These are phyloP conservation scores for Melinopterus prodromus DNA, from an alignment of 2,888 invertebrate genomes.

Conservation along the genomic window DNA sequence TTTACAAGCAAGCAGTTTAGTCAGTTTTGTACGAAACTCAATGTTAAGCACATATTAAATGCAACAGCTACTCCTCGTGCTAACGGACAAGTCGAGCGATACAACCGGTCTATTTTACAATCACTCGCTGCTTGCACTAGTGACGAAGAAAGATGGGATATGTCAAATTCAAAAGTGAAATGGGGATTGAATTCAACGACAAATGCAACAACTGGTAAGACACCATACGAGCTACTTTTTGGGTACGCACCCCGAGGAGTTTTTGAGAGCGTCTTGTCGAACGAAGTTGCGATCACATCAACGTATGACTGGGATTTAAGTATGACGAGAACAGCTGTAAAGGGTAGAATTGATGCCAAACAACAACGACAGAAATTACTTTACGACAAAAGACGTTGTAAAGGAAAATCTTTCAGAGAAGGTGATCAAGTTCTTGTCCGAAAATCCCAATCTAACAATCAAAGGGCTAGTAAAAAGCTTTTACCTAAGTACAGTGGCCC, in stretches of 20 bases:
- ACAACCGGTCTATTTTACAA: conserved; percentile 28
- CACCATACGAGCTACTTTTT: too few species aligned
- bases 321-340: too few species aligned
- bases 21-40: conserved; percentile 21
- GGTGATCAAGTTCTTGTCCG: too few species aligned
- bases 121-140: conserved; percentile 11
- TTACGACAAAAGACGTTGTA: too few species aligned
- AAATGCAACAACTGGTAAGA: conserved; percentile 24
- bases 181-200: conserved; percentile 30
- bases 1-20: conserved; percentile 41
- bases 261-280: too few species aligned
- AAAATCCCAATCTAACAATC: too few species aligned
- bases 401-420: too few species aligned
- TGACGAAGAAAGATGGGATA: conserved; percentile 25
- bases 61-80: conserved; percentile 21
- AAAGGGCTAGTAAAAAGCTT: not conserved
- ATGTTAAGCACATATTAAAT: conserved; percentile 16
- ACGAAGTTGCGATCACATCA: too few species aligned
- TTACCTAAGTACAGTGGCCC: conserved; percentile 30
- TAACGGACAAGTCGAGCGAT: conserved; percentile 11
- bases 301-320: too few species aligned
- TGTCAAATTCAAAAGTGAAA: conserved; percentile 15
- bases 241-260: too few species aligned
- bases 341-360: too few species aligned
- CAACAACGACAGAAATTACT: too few species aligned